These are phyloP conservation scores for Danio aesculapii DNA, from an alignment of 2,797 vertebrate species.

Conservation along the genomic window DNA sequence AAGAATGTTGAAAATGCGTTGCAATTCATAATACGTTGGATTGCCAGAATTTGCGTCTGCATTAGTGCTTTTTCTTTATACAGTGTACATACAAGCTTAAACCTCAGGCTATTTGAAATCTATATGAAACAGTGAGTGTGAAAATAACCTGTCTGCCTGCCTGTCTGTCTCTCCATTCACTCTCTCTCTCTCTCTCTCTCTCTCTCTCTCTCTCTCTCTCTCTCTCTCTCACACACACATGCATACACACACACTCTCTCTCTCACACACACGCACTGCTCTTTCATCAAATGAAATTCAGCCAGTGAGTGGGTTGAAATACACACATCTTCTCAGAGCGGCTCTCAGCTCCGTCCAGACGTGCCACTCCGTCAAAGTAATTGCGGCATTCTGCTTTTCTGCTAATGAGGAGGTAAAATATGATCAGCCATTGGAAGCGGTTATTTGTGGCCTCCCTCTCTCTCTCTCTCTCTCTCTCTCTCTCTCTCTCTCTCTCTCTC, in stretches of 20 bases:
- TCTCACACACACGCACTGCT: not conserved
- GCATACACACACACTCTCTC: not conserved
- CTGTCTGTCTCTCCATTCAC: conserved; percentile 1
- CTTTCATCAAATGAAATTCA: conserved; percentile 39
- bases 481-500: not conserved
- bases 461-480: not conserved
- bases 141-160: not conserved
- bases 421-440: conserved; percentile 69
- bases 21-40: not conserved
- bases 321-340: conserved; percentile 62
- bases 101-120: conserved; percentile 11
- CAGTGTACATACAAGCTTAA: not conserved
- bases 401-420: conserved; percentile 82
- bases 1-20: not conserved
- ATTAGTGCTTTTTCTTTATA: not conserved
- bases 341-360: conserved; percentile 62
- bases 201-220: not conserved
- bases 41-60: not conserved
- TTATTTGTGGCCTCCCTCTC: conserved; percentile 67
- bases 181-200: not conserved
- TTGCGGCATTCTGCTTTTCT: conserved; percentile 76
- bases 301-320: conserved; percentile 52
- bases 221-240: conserved; percentile 3
- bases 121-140: not conserved
- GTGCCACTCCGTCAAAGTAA: conserved; percentile 75